A percentile compares a stretch with the other conserved stretches of the same genome.
These are phyloP conservation scores for Gambusia affinis DNA, from an alignment of 2,113 vertebrate genomes.

Conservation along the genomic window DNA sequence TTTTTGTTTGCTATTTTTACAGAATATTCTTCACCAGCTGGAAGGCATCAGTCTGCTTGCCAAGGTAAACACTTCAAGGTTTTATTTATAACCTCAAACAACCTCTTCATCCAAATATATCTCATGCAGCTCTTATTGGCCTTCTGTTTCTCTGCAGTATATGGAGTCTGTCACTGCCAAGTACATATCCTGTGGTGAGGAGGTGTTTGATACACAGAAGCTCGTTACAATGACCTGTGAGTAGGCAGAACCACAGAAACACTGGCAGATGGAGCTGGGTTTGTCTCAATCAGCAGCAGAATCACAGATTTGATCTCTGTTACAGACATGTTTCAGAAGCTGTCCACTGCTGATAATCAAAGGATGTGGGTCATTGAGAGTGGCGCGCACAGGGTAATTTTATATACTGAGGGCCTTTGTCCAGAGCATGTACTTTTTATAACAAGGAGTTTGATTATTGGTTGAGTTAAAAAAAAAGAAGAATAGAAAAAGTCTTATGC, in stretches of 20 bases:
- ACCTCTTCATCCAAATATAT: not conserved
- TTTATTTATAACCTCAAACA: not conserved
- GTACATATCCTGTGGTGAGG: conserved; percentile 80
- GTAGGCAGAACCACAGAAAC: conserved; percentile 37
- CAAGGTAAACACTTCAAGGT: conserved; percentile 65
- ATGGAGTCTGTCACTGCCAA: conserved; percentile 81
- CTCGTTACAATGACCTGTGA: conserved; percentile 89
- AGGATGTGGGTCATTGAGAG: conserved; percentile 82
- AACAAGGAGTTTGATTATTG: not conserved
- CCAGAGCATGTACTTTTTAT: not conserved
- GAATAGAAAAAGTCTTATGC: not conserved
- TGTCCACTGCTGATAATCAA: conserved; percentile 82
- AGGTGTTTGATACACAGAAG: conserved; percentile 80
- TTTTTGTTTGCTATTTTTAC: conserved; percentile 18
- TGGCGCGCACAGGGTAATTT: conserved; percentile 83
- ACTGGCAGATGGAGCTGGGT: not conserved
- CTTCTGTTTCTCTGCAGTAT: conserved; percentile 67
- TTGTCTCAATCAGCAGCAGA: not conserved
- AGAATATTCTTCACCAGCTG: conserved; percentile 79
- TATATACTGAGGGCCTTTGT: not conserved
- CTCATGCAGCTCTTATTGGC: not conserved
- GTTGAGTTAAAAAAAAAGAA: not conserved
- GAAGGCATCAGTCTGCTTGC: conserved; percentile 73
- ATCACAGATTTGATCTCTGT: conserved; percentile 23
- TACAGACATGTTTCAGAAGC: conserved; percentile 90